Conservation (phyloP, 2,797 vertebrate genomes). For the Notolabrus celidotus region DNA sequence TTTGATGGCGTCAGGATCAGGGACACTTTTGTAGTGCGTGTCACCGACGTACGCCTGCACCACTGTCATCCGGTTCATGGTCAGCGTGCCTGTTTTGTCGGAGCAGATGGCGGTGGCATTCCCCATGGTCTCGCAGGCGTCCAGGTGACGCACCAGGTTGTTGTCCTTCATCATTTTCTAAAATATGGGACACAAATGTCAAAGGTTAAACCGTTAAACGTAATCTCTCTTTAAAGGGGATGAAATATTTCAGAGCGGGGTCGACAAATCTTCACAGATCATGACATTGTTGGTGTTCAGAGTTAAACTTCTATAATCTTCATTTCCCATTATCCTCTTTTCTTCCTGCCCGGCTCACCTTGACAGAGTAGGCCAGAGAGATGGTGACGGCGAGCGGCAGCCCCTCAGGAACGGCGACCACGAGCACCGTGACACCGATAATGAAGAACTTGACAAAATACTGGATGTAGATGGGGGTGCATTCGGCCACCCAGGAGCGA, state of each 20-base stretch:
- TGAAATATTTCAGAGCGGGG: too few species aligned
- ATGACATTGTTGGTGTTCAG: too few species aligned
- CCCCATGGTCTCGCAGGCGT: conserved; percentile 98
- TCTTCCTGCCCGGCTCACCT: conserved; percentile 82
- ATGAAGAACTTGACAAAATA: conserved; percentile 99
- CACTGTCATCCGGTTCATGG: conserved; percentile 99
- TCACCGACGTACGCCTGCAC: conserved; percentile 93
- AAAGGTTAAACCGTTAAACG: not conserved
- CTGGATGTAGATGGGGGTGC: conserved; percentile 96
- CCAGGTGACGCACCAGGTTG: conserved; percentile 96
- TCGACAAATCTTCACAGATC: too few species aligned
- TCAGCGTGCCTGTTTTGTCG: conserved; percentile 97
- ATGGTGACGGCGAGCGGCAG: conserved; percentile 97
- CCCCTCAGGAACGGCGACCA: conserved; percentile 97
- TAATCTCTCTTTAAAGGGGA: not conserved
- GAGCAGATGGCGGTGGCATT: conserved; percentile 99
- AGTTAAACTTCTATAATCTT: not conserved
- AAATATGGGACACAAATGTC: not conserved
- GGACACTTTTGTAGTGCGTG: conserved; percentile 87
- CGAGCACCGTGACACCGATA: conserved; percentile 95
- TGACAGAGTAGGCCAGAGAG: conserved; percentile 96
- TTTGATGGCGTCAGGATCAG: conserved; percentile 88
- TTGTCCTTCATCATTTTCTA: conserved; percentile 99
- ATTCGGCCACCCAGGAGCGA: conserved; percentile 89
- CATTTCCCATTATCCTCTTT: not conserved